Evolutionary conservation across 1,140 invertebrate species (phyloP).

Genomic region (Brachystomella parvula): DNA sequence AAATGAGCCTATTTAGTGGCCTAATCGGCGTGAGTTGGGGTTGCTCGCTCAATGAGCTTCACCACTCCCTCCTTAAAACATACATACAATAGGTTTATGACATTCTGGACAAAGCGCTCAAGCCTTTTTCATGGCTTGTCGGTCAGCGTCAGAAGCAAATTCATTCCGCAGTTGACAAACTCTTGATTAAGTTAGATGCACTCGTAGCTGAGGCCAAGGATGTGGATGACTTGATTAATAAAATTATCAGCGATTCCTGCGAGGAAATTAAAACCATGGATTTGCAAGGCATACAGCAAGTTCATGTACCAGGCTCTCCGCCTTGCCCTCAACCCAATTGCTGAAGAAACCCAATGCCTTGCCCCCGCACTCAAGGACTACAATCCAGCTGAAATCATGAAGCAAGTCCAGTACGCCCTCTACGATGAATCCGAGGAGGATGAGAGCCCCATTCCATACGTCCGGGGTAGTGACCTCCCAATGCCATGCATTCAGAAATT

Average conservation of each 20-base stretch:
- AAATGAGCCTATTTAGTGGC: too few species aligned
- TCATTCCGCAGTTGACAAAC: background rate
- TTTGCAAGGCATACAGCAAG: background rate
- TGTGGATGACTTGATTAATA: background rate
- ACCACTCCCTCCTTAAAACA: too few species aligned
- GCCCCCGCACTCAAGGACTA: background rate
- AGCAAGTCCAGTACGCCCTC: background rate
- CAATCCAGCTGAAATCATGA: background rate
- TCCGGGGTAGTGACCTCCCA: background rate
- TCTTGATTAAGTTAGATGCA: background rate
- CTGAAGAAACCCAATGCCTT: background rate
- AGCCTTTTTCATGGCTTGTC: background rate
- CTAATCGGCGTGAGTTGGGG: too few species aligned
- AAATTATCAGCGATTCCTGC: background rate
- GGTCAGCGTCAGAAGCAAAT: background rate
- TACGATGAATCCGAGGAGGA: slow-evolving; percentile 4
- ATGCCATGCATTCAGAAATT: background rate
- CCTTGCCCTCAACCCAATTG: background rate
- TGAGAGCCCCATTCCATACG: background rate
- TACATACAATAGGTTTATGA: too few species aligned
- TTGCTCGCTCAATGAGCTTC: too few species aligned
- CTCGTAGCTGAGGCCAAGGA: background rate
- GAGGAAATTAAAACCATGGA: background rate
- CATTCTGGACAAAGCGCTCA: background rate
- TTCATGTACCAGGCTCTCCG: background rate